Percentiles rank a stretch among this genome's conserved stretches.
These are phyloP conservation scores for Pagrus major DNA, from an alignment of 2,113 vertebrate genomes.

Conservation along the genomic window DNA sequence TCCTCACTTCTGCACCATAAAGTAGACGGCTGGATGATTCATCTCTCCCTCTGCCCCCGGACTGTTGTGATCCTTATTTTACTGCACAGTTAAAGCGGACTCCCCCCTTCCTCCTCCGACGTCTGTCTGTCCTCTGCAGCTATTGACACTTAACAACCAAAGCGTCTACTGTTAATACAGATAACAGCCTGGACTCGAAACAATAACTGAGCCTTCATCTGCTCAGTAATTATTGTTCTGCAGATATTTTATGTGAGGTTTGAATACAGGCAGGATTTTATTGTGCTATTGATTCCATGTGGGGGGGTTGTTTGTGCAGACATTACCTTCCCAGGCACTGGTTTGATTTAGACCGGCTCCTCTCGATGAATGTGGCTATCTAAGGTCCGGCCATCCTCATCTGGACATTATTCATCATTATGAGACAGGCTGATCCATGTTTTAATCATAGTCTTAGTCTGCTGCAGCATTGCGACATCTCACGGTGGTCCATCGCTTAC, in stretches of 20 bases:
- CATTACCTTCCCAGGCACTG: slow-evolving; percentile 31
- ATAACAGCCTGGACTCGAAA: slow-evolving; percentile 33
- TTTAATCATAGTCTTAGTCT: slow-evolving; percentile 43
- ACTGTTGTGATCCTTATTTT: slow-evolving; percentile 71
- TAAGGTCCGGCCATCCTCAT: slow-evolving; percentile 31
- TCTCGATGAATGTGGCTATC: slow-evolving; percentile 18
- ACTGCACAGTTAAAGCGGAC: slow-evolving; percentile 54
- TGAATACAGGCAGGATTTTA: slow-evolving; percentile 55
- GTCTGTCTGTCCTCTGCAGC: slow-evolving; percentile 59
- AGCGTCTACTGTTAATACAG: slow-evolving; percentile 27
- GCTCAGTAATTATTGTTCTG: slow-evolving; percentile 35
- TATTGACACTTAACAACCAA: slow-evolving; percentile 51
- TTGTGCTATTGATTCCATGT: slow-evolving; percentile 54
- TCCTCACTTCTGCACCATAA: slow-evolving; percentile 61
- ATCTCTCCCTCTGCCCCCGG: slow-evolving; percentile 56
- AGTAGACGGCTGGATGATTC: slow-evolving; percentile 67
- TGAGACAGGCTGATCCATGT: slow-evolving; percentile 28
- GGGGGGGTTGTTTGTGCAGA: slow-evolving; percentile 56
- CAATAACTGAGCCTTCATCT: slow-evolving; percentile 26
- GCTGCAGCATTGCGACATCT: slow-evolving; percentile 9
- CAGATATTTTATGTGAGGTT: slow-evolving; percentile 47
- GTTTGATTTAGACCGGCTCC: slow-evolving; percentile 53
- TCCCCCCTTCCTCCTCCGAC: slow-evolving; percentile 31
- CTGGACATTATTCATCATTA: slow-evolving; percentile 45
- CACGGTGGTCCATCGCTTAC: neutral